Evolutionary conservation across 2,113 vertebrate genomes (phyloP), one percentile per base, ranked within the genome.

Genomic region (Desmodus rotundus): DNA sequence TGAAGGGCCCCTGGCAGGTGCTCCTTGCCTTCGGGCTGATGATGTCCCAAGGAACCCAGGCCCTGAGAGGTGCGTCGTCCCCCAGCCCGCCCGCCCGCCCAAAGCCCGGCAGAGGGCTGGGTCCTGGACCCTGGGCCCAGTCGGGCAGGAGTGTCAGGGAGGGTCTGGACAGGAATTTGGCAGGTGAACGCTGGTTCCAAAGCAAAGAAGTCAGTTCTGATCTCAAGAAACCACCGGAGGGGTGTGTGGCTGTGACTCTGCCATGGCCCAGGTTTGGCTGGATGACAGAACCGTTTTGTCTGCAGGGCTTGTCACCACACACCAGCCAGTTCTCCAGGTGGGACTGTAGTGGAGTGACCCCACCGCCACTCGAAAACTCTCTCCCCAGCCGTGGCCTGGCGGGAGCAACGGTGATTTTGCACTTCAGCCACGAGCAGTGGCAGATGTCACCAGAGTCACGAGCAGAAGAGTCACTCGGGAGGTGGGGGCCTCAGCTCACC

Each of bases 291-390:
- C 97, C 99, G 98, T 99, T 99, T 99, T 99, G 98, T 99, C 99
- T 98, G 97, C 99, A 99, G 99, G 99, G 99, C 98, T 99, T 99
- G 98, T 99, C 99, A 98, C 99, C 98, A 99, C 99, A 99, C 99
- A 97, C 99, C 99, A 99, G 99, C 99, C 99, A 99, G 99, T 98
- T 99, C 99, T 98, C 99, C 99, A 98, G 99, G 99, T 98, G 99
- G 99, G 97, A 99, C 99, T 98, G 99, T 99, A 99, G 99, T 99
- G 99, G 99, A 99, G 99, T 98, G 98, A 98, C 97, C 98, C 98
- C 98, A 97, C 98, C 98, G 98, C 99, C 98, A 98, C 99, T 99
- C 98, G 98, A 99, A 98, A 98, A 98, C 98, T 98, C 98, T 98
- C 99, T 98, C 99, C 98, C 67, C 97, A 93, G 96, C 98, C 97